phyloP scores from a whole-genome alignment of 2,113 vertebrate species.

The Halcyon malimbica region DNA sequence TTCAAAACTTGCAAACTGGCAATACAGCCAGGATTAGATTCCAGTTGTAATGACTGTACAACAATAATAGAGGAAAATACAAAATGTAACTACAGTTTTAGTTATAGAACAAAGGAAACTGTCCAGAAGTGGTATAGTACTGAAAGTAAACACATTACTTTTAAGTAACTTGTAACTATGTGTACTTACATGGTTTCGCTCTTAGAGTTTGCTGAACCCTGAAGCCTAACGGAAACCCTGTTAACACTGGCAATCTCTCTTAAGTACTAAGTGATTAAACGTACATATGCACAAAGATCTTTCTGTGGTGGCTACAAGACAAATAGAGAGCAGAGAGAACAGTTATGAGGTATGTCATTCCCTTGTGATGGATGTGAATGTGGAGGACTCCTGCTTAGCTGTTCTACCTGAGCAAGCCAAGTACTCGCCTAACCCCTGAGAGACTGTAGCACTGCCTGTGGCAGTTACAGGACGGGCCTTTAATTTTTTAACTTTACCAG shows the following conservation, averaged over 20 bases:
- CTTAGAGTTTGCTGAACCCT: neutral
- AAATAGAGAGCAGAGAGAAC: neutral
- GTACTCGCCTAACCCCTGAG: no score
- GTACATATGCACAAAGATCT: accelerated
- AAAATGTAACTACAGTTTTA: neutral
- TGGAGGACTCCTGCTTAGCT: neutral
- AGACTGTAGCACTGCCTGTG: accelerated
- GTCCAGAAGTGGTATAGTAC: neutral
- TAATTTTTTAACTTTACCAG: accelerated
- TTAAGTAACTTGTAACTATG: neutral
- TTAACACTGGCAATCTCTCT: neutral
- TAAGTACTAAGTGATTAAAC: neutral
- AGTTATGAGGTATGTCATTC: neutral
- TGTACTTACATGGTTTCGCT: neutral
- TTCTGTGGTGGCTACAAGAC: neutral
- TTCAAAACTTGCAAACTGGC: neutral
- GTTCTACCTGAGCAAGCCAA: no score
- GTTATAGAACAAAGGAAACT: neutral
- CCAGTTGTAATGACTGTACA: neutral
- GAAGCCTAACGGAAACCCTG: neutral
- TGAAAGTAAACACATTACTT: neutral
- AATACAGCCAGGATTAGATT: neutral
- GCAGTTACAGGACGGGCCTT: neutral
- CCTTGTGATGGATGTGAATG: neutral
- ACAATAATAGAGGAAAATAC: neutral